These are phyloP conservation scores for Drosophila picticornis DNA, from an alignment of 2,888 invertebrate species.

Conservation along the genomic window DNA sequence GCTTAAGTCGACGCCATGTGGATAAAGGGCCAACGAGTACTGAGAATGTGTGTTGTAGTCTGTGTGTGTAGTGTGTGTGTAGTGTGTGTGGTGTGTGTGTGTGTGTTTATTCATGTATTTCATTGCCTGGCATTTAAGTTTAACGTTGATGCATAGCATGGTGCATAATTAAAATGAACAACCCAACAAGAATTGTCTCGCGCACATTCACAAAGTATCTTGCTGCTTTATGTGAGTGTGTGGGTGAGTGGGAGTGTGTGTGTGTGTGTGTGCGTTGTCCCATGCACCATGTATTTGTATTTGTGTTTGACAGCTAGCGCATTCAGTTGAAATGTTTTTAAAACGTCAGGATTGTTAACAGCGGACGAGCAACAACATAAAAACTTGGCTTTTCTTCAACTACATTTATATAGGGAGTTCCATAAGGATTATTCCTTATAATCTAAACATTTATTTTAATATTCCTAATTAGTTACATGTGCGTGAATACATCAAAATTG, in stretches of 20 bases:
- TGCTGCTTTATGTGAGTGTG: neutral
- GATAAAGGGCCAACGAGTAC: conserved; percentile 29
- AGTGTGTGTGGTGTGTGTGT: neutral
- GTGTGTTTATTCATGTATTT: conserved; percentile 60
- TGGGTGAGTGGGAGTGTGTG: neutral
- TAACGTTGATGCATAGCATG: conserved; percentile 73
- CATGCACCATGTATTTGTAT: conserved; percentile 3
- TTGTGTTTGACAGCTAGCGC: conserved; percentile 28
- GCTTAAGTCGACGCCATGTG: conserved; percentile 67
- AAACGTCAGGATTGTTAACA: neutral
- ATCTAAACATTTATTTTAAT: neutral
- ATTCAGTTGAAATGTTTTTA: conserved; percentile 19
- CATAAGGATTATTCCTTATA: neutral
- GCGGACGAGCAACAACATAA: neutral
- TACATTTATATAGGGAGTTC: neutral
- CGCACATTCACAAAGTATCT: conserved; percentile 19
- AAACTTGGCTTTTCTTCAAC: neutral
- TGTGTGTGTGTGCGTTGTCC: neutral
- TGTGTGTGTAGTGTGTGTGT: conserved; percentile 7
- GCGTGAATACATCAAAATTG: neutral
- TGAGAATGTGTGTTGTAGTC: neutral
- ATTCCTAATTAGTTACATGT: neutral
- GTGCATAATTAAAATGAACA: conserved; percentile 76
- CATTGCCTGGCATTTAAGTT: conserved; percentile 77
- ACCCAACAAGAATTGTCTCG: conserved; percentile 24